phyloP scores from a whole-genome alignment of 2,797 vertebrate genomes.

The Crenichthys baileyi region DNA sequence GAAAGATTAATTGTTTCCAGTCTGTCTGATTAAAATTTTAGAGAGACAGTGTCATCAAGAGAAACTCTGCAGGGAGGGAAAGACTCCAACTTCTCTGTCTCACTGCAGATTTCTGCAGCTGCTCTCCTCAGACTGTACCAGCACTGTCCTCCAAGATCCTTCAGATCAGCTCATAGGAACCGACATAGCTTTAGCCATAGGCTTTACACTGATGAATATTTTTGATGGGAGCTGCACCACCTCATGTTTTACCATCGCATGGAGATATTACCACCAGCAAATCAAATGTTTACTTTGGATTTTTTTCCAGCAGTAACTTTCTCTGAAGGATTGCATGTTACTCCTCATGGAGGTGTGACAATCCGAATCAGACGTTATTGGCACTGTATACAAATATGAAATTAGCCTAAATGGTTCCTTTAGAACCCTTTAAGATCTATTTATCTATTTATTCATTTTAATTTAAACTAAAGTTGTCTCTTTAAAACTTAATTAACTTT shows the following conservation, averaged over 20 bases:
- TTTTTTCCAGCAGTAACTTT: neutral
- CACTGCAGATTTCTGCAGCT: neutral
- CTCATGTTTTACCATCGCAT: neutral
- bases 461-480: no score
- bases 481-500: no score
- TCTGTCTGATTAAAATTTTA: constrained; percentile 25
- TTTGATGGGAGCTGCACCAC: neutral
- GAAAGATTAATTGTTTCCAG: constrained; percentile 15
- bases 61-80: neutral
- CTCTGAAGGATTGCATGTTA: neutral
- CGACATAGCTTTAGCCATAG: neutral
- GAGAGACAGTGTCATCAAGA: neutral
- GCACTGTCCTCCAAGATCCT: neutral
- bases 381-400: no score
- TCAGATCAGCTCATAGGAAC: neutral
- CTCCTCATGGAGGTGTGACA: no score
- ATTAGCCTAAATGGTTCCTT: no score
- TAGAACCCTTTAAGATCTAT: no score
- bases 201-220: neutral
- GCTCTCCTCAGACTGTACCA: neutral
- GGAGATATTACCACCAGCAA: neutral
- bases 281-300: neutral
- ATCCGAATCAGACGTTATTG: no score
- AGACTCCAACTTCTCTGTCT: neutral
- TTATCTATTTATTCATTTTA: no score